A percentile compares a stretch with the other conserved stretches of the same genome.
phyloP scores from a whole-genome alignment of 2,888 invertebrate genomes.

The Epicampocera succincta region DNA sequence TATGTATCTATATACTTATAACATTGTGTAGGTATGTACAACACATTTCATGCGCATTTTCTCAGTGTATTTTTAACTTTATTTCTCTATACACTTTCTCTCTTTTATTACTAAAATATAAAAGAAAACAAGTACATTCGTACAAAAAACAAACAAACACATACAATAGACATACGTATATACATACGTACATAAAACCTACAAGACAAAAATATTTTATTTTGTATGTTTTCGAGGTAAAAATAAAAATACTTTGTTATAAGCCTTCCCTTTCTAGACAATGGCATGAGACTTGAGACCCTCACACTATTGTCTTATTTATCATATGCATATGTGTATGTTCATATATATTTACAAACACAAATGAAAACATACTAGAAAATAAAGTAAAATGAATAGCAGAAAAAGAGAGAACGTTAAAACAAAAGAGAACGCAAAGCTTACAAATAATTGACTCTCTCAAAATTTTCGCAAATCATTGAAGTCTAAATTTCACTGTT shows the following conservation, averaged over 20 bases:
- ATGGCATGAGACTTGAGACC: conserved; percentile 14
- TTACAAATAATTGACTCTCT: conserved; percentile 43
- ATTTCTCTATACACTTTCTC: conserved; percentile 38
- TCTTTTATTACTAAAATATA: conserved; percentile 27
- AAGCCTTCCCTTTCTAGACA: conserved; percentile 49
- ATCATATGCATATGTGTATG: neutral
- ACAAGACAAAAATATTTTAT: neutral
- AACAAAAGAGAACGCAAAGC: conserved; percentile 12
- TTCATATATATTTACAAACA: neutral
- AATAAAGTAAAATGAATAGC: conserved; percentile 32
- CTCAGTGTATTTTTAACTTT: conserved; percentile 23
- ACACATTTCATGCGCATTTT: conserved; percentile 1
- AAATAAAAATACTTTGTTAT: conserved; percentile 6
- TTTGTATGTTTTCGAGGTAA: neutral
- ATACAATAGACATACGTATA: neutral
- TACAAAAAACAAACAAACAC: neutral
- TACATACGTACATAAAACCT: neutral
- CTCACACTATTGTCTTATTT: conserved; percentile 20
- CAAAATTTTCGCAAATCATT: conserved; percentile 63
- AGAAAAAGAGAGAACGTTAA: conserved; percentile 25
- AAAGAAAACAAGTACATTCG: conserved; percentile 14
- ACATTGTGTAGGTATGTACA: neutral
- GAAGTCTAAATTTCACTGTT: conserved; percentile 14
- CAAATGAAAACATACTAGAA: neutral
- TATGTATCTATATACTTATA: neutral